Conservation (phyloP, 2,888 invertebrate species). For the Lasioglossum zephyrum region DNA sequence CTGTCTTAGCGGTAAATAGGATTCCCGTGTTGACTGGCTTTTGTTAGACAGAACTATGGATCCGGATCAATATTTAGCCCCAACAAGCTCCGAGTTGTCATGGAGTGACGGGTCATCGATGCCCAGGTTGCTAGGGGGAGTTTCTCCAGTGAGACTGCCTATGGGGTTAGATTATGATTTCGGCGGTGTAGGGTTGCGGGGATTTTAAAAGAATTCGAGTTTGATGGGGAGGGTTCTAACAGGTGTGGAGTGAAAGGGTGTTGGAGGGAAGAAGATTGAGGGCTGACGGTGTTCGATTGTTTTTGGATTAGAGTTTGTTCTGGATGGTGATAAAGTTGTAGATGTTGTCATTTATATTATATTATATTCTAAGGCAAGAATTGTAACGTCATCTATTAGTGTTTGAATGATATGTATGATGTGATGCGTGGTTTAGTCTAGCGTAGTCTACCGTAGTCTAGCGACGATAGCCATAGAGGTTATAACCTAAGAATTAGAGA, state of each 20-base stretch:
- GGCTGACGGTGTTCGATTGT: neutral
- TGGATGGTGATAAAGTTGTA: neutral
- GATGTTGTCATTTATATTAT: too few relatives aligned
- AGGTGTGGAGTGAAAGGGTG: neutral
- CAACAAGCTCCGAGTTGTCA: neutral
- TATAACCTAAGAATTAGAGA: too few relatives aligned
- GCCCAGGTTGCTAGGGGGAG: neutral
- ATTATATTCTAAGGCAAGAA: too few relatives aligned
- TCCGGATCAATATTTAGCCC: conserved; percentile 24
- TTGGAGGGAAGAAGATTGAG: neutral
- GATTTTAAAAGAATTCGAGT: neutral
- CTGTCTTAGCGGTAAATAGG: conserved; percentile 57
- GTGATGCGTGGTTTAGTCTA: too few relatives aligned
- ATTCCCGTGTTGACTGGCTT: conserved; percentile 58
- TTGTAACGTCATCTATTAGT: too few relatives aligned
- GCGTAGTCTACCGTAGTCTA: too few relatives aligned
- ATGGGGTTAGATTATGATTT: neutral
- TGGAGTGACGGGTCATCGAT: conserved; percentile 15
- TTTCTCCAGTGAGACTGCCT: neutral
- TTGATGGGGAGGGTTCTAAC: neutral
- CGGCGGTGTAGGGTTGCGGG: neutral
- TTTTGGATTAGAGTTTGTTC: neutral
- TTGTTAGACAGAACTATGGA: conserved; percentile 15
- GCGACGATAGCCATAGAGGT: too few relatives aligned
- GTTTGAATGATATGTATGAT: too few relatives aligned